Evolutionary conservation across 92 coral and sea anemone species (phyloP), one percentile per base, ranked within the genome.

Genomic region (Chrysogorgia sp.): DNA sequence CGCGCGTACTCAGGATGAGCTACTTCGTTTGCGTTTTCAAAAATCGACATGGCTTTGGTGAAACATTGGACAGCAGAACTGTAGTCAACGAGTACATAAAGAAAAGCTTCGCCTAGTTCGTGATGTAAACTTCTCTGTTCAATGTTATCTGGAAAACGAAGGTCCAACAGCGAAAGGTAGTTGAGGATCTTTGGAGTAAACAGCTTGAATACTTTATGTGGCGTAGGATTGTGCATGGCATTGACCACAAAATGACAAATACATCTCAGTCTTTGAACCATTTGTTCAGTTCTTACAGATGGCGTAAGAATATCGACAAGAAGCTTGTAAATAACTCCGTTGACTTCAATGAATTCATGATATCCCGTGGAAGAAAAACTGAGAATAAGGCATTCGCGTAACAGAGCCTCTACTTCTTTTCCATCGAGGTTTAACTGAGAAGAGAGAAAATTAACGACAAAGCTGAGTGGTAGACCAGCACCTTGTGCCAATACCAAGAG

Each of bases 41-140:
- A 71, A 15, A 53, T 71, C 22, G 63, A 32, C 25, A 71, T 50
- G 17, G 78, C 78, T 37, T 71, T 71, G 4, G 63, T 71, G 47
- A 71, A 52, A 53, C 78, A 71, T 6, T 48, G 78, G 20, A 71
- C 78, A 24, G 78, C 78, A 3, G 78, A 50, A 31, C 63, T 32
- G 34, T 71, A 71, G 48, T 71, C 78, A 12, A 71, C 78, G 43
- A 71, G 49, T 12, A 71, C 78, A 20, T 63, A 71, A 17, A 71
- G 63, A 37, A 50, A 71, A 8, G 58, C 78, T 24, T 71, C 52
- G 10, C 78, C 78, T 25, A 71, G 30, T 48, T 71, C 78, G 24
- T 71, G 64, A 22, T 71, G 64, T 2, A 71, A 25, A 32, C 30
- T 71, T 24, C 78, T 50, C 33, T 71, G 78, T 30, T 71, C 78